phyloP scores from a whole-genome alignment of 92 coral and sea anemone genomes.

The Plumapathes pennacea region DNA sequence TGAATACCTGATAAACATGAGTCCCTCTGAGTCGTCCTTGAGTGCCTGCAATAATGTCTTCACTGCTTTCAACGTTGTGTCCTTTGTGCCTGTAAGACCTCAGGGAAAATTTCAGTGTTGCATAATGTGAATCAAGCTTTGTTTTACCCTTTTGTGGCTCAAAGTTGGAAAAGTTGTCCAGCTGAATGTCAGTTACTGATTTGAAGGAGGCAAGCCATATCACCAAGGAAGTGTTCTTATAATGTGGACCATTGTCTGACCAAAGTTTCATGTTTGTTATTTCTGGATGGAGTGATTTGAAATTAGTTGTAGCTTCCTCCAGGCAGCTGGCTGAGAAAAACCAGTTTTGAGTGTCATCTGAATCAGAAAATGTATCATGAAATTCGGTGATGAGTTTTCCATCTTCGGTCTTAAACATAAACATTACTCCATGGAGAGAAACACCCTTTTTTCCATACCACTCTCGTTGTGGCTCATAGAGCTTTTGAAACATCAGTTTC shows the following conservation, averaged over 20 bases:
- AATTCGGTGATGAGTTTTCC: no score
- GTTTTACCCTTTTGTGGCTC: slow-evolving; percentile 73
- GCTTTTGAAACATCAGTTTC: slow-evolving; percentile 47
- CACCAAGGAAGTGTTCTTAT: slow-evolving; percentile 45
- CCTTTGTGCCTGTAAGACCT: slow-evolving; percentile 23
- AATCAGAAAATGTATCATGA: slow-evolving; percentile 26
- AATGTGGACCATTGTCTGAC: slow-evolving; percentile 70
- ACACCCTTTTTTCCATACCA: slow-evolving; percentile 51
- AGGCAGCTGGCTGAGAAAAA: slow-evolving; percentile 50
- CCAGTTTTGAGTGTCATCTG: slow-evolving; percentile 58
- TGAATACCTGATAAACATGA: slow-evolving; percentile 39
- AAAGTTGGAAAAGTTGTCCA: slow-evolving; percentile 20
- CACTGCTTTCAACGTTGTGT: slow-evolving; percentile 19
- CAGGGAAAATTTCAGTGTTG: slow-evolving; percentile 44
- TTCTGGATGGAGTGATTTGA: slow-evolving; percentile 27
- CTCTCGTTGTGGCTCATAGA: slow-evolving; percentile 41
- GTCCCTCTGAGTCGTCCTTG: slow-evolving; percentile 45
- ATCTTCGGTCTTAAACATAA: no score
- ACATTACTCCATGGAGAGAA: slow-evolving; percentile 57
- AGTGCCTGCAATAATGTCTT: slow-evolving; percentile 43
- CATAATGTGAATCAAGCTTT: slow-evolving; percentile 48
- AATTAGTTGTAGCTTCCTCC: slow-evolving; percentile 15
- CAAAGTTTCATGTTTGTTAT: slow-evolving; percentile 9
- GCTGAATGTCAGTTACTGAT: slow-evolving; percentile 14
- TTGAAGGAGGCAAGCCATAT: slow-evolving; percentile 9